Percentiles rank a stretch among this genome's conserved stretches.
Evolutionary conservation across 2,797 vertebrate genomes (phyloP).

Genomic region (Anas capensis): DNA sequence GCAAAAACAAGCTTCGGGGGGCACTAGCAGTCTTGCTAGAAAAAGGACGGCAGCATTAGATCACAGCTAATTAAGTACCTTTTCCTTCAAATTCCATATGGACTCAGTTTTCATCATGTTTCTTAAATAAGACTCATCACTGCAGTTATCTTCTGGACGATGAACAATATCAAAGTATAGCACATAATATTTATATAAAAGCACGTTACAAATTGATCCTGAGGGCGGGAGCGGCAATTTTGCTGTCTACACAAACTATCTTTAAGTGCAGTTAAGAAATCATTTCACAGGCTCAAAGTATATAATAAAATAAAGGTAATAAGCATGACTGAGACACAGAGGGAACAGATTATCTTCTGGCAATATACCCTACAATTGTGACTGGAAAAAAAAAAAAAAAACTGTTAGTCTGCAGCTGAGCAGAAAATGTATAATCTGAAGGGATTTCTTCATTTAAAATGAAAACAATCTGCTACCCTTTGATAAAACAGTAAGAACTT

Average conservation of each 20-base stretch:
- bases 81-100: slow-evolving; percentile 26
- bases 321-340: slow-evolving; percentile 63
- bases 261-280: slow-evolving; percentile 63
- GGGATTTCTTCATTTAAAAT: slow-evolving; percentile 46
- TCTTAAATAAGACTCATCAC: slow-evolving; percentile 52
- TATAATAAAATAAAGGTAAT: slow-evolving; percentile 69
- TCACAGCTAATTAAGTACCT: slow-evolving; percentile 27
- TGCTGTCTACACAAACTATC: slow-evolving; percentile 58
- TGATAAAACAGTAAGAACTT: slow-evolving; percentile 22
- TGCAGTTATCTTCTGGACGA: slow-evolving; percentile 35
- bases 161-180: slow-evolving; percentile 42
- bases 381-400: slow-evolving; percentile 32
- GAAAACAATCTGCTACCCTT: slow-evolving; percentile 1
- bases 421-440: slow-evolving; percentile 55
- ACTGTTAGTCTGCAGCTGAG: slow-evolving; percentile 49
- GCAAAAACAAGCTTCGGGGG: not conserved
- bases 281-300: slow-evolving; percentile 52
- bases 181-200: slow-evolving; percentile 64
- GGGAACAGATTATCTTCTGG: slow-evolving; percentile 67
- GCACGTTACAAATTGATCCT: slow-evolving; percentile 60
- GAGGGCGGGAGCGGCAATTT: slow-evolving; percentile 58
- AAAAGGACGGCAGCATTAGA: not conserved
- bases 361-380: slow-evolving; percentile 41
- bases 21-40: not conserved
- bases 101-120: slow-evolving; percentile 12